Base-by-base conservation (phyloP, 2,113 vertebrate species). In the Spea bombifrons region DNA sequence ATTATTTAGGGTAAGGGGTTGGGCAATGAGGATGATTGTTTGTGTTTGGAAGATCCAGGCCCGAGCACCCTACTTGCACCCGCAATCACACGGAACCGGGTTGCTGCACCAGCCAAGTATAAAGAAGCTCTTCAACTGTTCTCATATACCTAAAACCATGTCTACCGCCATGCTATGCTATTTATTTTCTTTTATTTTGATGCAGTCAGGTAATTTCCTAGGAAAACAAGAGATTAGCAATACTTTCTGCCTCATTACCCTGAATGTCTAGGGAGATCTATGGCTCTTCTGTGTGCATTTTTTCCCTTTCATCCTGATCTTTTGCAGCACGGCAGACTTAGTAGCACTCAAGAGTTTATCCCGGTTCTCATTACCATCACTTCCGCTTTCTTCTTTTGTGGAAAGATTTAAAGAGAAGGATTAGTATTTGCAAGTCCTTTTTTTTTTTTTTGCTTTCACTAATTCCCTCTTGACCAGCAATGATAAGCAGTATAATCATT, bases 181-280 rank as follows among this genome's bases (percentile, higher is more conserved):
- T 66, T 66, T 30, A 55, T 73, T 74, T 17, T 12, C 65, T 61
- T 76, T 59, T 73, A 59, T 83, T 81, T 83, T 73, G 73, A 71
- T 44, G 55, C 50, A 63, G 4, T 16, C 17, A 53, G 75, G 55
- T 67, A 45, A 75, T 83, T 74, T 73, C 5, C 50, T 74, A 67
- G 83, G 74, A 77, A 81, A 82, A 82, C 78, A 81, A 75, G 65
- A 76, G 78, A 78, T 82, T 83, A 82, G 70, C 53, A 67, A 78
- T 80, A 12, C 52, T 82, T 73, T 82, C 75, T 83, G 81, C 75
- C 71, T 82, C 59, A 49, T 83, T 82, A 81, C 68, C 67, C 68
- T 69, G 68, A 82, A 75, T 78, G 68, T 76, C 43, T 10, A 15
- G 75, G 75, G 75, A 75, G 75, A 55, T 59, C 46, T 59, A 55